Conservation (phyloP, 2,888 invertebrate species). For the Anthrax anthrax region DNA sequence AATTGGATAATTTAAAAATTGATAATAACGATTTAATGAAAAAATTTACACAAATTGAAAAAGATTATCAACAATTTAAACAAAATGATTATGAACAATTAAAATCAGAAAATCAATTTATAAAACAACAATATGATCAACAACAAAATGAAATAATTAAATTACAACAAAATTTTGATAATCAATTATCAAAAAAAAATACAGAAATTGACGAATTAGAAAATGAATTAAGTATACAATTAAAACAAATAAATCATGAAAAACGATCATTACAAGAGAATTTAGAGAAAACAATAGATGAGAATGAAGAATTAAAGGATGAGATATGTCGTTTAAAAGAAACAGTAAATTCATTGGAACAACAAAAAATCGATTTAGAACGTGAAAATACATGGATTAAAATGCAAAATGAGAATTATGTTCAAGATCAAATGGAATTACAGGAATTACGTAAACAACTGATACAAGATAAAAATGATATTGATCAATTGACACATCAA, state of each 20-base stretch:
- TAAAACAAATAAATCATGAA: slow-evolving; percentile 24
- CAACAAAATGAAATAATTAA: slow-evolving; percentile 38
- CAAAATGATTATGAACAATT: slow-evolving; percentile 27
- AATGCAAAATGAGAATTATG: slow-evolving; percentile 29
- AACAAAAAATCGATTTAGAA: slow-evolving; percentile 22
- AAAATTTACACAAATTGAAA: slow-evolving; percentile 32
- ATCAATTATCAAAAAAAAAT: slow-evolving; percentile 30
- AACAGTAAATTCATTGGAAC: slow-evolving; percentile 22
- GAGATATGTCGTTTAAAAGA: slow-evolving; percentile 35
- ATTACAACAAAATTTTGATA: slow-evolving; percentile 32
- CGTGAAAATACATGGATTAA: slow-evolving; percentile 26
- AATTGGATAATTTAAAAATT: slow-evolving; percentile 36
- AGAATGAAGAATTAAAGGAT: slow-evolving; percentile 40
- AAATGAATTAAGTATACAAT: slow-evolving; percentile 35
- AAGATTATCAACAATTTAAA: slow-evolving; percentile 33
- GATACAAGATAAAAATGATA: slow-evolving; percentile 34
- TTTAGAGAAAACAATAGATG: slow-evolving; percentile 42
- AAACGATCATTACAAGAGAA: slow-evolving; percentile 40
- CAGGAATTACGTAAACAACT: slow-evolving; percentile 32
- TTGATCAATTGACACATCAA: slow-evolving; percentile 30
- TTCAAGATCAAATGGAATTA: slow-evolving; percentile 29
- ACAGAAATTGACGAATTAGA: slow-evolving; percentile 38
- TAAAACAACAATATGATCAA: slow-evolving; percentile 31
- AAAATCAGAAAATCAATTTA: slow-evolving; percentile 26
- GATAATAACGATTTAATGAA: slow-evolving; percentile 32